These are phyloP conservation scores for Mirounga angustirostris DNA, from an alignment of 2,113 vertebrate genomes.

Conservation along the genomic window DNA sequence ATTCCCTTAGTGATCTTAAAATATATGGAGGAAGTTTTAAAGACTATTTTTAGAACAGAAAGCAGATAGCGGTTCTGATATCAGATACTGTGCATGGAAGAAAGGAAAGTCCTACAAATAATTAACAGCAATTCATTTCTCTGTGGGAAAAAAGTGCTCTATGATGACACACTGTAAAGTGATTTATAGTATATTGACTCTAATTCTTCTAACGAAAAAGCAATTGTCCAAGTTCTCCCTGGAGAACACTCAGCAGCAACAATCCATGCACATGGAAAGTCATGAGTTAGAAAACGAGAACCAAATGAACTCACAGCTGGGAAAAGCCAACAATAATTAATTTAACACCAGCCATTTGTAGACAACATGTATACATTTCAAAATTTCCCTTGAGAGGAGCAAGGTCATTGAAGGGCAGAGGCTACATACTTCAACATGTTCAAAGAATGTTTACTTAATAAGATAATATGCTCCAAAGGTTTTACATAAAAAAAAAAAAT, in stretches of 20 bases:
- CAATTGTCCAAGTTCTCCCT: constrained; percentile 86
- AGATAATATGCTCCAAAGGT: constrained; percentile 48
- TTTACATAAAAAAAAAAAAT: constrained; percentile 56
- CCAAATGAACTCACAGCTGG: constrained; percentile 90
- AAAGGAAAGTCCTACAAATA: constrained; percentile 62
- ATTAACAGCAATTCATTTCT: constrained; percentile 76
- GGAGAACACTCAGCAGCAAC: constrained; percentile 79
- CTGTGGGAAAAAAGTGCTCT: constrained; percentile 80
- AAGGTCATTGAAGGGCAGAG: constrained; percentile 86
- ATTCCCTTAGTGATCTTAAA: constrained; percentile 39
- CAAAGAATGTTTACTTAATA: constrained; percentile 77
- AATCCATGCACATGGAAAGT: constrained; percentile 81
- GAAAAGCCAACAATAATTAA: constrained; percentile 89
- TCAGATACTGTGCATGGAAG: constrained; percentile 55
- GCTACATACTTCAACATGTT: constrained; percentile 76
- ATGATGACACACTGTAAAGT: constrained; percentile 82
- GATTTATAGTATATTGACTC: constrained; percentile 86
- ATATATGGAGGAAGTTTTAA: constrained; percentile 30
- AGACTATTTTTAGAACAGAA: constrained; percentile 42
- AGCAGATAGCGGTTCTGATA: constrained; percentile 66
- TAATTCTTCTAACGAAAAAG: constrained; percentile 88
- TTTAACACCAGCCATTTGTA: constrained; percentile 86
- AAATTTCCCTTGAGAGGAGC: constrained; percentile 86
- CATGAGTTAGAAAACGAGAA: constrained; percentile 88
- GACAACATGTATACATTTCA: constrained; percentile 83